Base-by-base conservation (phyloP, 2,113 vertebrate genomes). In the Lophochroa leadbeateri region DNA sequence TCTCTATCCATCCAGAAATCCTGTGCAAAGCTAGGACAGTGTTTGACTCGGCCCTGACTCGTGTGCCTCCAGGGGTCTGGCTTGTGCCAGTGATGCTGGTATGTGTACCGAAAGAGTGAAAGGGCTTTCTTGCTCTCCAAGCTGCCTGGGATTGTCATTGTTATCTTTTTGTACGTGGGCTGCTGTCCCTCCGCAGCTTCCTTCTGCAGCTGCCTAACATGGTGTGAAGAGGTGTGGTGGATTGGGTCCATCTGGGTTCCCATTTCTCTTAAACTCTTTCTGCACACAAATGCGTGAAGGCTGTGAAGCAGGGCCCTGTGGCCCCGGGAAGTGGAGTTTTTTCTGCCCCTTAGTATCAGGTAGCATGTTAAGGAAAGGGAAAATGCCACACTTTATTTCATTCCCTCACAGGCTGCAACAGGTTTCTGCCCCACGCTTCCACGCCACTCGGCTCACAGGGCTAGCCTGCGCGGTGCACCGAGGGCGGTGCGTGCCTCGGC, bases 361-460 rank as follows among this genome's bases (percentile, higher is more conserved):
- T 6, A 25, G 55, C 12, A 6, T 23, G 44, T 37, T 6, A 13
- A 9, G 1, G 0, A 14, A 9, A 13, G 18, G 4, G 21, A 6
- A 6, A 57, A 6, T 0, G 10, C 4, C 31, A 1, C 3, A 6
- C 13, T 60, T 4, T 4, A 1, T 1, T 6, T 3, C 33, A 19
- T 11, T 24, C 7, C 3, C 67, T 33, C 1, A 2, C 16, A 2
- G 64, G 16, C 44, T 7, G 12, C n/a, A 2, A 2, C 11, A 2
- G 7, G 33, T 15, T 2, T 2, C 52, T 3, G 64, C 21, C 11
- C 50, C 1, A 1, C 2, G 7, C 35, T 11, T 3, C 35, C 31
- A 1, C 0, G 1, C 0, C 16, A 0, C 69, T 9, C 23, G 6
- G 37, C 67, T 17, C 27, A 5, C 3, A 13, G 53, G 28, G 55